Base-by-base conservation (phyloP, 1,140 invertebrate genomes). In the Tetraneura akinire region DNA sequence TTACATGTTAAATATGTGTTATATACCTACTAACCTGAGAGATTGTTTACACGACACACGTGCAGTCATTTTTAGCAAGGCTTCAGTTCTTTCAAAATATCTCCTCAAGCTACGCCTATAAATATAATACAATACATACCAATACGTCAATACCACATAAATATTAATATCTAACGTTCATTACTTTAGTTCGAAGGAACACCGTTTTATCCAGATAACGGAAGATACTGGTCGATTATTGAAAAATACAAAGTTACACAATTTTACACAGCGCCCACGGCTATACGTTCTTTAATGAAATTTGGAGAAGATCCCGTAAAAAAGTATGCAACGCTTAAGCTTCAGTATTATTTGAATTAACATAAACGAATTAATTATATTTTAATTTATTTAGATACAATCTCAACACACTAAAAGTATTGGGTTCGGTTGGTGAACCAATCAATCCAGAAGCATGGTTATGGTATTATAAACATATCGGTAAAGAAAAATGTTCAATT, bases 251-350 rank as follows among this genome's bases (percentile, higher is more conserved):
- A 94, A 86, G 96, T 98, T 4, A 93, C 89, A 55, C 96, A 97
- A 86, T 98, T 99, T 86, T 99, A 99, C 86, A 99, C 98, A 0
- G 97, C 98, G 1, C 98, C 98, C 0, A 99, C 98, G 9, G 98
- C 97, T 10, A 96, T 99, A 60, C 89, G 98, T 80, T 91, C 97
- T 3, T 89, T 99, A 0, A 99, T 98, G 94, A 98, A 98, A 85
- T 94, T 92, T 83, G 94, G 93, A 0, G 92, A 96, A 81, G 90
- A 89, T 57, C 89, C 90, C 42, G 92, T 95, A 0, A 89, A 88
- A 68, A 93, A 91, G 85, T 84, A 81, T 0, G 82, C n/a, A n/a
- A n/a, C n/a, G 49, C 68, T 21, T 37, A 37, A 37, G 8, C n/a
- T 37, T 37, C 3, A 37, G 8, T 37, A 37, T 68, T n/a, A 11